Conservation (phyloP, 2,797 vertebrate genomes). For the Fundulus diaphanus region DNA sequence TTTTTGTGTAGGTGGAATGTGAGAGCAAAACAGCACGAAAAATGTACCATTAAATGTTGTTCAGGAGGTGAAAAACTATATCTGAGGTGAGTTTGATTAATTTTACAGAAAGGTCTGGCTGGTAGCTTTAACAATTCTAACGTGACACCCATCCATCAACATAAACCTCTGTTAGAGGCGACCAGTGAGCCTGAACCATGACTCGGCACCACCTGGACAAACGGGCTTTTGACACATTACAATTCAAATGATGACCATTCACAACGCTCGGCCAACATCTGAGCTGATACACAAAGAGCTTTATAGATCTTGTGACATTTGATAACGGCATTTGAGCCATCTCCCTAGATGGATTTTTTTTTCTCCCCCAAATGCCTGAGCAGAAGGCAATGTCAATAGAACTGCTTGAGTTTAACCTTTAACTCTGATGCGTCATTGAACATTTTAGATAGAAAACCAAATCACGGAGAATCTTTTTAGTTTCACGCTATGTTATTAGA, state of each 20-base stretch:
- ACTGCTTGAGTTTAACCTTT: constrained; percentile 25
- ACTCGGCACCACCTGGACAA: constrained; percentile 64
- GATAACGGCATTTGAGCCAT: constrained; percentile 33
- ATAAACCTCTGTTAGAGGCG: constrained; percentile 13
- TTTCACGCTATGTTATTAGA: not conserved
- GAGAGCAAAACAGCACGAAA: not conserved
- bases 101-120: not conserved
- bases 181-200: constrained; percentile 43
- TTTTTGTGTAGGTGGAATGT: not conserved
- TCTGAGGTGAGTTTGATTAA: not conserved
- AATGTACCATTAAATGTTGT: not conserved
- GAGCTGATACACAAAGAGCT: constrained; percentile 37
- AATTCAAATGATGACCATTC: constrained; percentile 51
- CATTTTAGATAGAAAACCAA: constrained; percentile 34
- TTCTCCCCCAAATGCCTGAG: constrained; percentile 16
- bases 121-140: constrained; percentile 4
- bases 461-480: constrained; percentile 17
- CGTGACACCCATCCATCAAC: constrained; percentile 37
- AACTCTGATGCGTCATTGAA: constrained; percentile 25
- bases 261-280: constrained; percentile 29
- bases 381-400: constrained; percentile 29
- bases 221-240: constrained; percentile 40
- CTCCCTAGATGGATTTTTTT: constrained; percentile 41
- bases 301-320: constrained; percentile 36
- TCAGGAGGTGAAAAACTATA: not conserved